Evolutionary conservation across 2,888 invertebrate genomes (phyloP).

Genomic region (Margaritifera margaritifera): DNA sequence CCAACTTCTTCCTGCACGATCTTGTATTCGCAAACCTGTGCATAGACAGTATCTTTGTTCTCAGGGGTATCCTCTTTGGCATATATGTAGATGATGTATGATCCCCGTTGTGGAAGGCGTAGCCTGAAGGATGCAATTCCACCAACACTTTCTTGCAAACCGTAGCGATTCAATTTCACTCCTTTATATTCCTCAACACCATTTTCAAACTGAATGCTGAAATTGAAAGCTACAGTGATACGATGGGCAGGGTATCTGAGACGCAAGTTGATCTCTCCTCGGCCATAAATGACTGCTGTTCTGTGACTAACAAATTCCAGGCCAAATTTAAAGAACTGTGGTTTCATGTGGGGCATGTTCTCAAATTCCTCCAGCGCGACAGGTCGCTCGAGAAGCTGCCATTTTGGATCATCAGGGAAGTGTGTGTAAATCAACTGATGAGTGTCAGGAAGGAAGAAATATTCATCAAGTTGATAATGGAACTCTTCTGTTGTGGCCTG

Average conservation of each 20-base stretch:
- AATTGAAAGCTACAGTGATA: constrained; percentile 71
- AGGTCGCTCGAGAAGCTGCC: constrained; percentile 71
- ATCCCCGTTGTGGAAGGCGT: constrained; percentile 67
- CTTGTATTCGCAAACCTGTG: constrained; percentile 73
- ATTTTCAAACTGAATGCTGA: constrained; percentile 69
- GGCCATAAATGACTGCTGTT: constrained; percentile 69
- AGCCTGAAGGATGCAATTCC: constrained; percentile 71
- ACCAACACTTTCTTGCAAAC: constrained; percentile 71
- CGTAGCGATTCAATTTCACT: constrained; percentile 67
- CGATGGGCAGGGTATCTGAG: constrained; percentile 68
- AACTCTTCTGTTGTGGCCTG: constrained; percentile 69
- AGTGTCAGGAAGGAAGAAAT: constrained; percentile 73
- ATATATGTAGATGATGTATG: constrained; percentile 72
- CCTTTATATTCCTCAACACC: constrained; percentile 66
- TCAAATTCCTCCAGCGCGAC: constrained; percentile 70
- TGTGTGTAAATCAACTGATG: constrained; percentile 73
- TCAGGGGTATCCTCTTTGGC: constrained; percentile 71
- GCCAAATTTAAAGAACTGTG: constrained; percentile 72
- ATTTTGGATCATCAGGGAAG: constrained; percentile 71
- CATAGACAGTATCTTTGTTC: constrained; percentile 71
- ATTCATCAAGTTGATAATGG: constrained; percentile 71
- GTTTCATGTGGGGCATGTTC: constrained; percentile 73
- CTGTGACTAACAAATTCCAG: constrained; percentile 71
- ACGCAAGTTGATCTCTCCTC: constrained; percentile 68
- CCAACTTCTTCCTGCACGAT: constrained; percentile 63